phyloP scores from a whole-genome alignment of 1,140 invertebrate species.

The Dreissena polymorpha region DNA sequence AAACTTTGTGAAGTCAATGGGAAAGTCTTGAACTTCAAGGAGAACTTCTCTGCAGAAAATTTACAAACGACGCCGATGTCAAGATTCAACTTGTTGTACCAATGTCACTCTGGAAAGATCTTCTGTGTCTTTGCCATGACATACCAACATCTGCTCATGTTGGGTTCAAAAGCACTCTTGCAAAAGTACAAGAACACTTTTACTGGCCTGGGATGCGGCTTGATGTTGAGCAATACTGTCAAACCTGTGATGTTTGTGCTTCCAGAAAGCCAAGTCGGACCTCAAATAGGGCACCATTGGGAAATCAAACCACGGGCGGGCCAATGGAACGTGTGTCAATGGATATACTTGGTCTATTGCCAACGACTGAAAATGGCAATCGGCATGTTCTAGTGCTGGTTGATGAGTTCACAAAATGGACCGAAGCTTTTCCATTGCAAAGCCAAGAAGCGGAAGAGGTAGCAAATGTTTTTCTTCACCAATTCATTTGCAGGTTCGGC shows the following conservation, averaged over 20 bases:
- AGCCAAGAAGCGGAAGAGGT: constrained; percentile 14
- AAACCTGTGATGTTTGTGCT: constrained; percentile 4
- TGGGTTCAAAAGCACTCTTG: constrained; percentile 6
- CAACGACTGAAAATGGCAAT: constrained; percentile 18
- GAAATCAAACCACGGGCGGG: background rate
- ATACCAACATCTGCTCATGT: constrained; percentile 14
- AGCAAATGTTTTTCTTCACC: constrained; percentile 20
- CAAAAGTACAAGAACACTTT: background rate
- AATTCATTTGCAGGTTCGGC: constrained; percentile 12
- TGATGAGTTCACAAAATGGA: constrained; percentile 37
- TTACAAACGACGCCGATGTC: background rate
- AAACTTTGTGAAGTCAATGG: background rate
- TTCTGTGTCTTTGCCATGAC: background rate
- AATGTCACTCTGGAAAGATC: background rate
- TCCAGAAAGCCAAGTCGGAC: background rate
- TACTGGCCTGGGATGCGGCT: background rate
- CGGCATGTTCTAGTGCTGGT: constrained; percentile 13
- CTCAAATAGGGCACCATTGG: background rate
- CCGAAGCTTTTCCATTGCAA: constrained; percentile 6
- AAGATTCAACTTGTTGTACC: background rate
- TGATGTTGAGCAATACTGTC: constrained; percentile 10
- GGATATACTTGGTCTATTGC: constrained; percentile 23
- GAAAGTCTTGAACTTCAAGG: constrained; percentile 1
- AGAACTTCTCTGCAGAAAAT: background rate
- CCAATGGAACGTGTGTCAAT: constrained; percentile 33